phyloP scores from a whole-genome alignment of 2,113 vertebrate species.

The Neodontobutis hainanensis region DNA sequence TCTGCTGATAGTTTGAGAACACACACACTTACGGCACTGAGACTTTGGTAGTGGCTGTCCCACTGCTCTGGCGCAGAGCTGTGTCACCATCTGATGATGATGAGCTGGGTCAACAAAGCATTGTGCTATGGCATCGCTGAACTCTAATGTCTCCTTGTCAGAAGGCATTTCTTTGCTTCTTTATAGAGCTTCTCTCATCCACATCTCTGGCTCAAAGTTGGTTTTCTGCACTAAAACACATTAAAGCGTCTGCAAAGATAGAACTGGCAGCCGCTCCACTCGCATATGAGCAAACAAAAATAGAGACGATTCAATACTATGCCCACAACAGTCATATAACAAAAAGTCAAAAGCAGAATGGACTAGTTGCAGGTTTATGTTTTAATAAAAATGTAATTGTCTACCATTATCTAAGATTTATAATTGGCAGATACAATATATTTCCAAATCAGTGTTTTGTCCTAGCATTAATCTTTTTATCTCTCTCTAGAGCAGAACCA shows the following conservation, averaged over 20 bases:
- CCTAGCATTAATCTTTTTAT: conserved; percentile 5
- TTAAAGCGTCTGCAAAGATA: conserved; percentile 21
- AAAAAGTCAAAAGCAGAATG: too few species aligned
- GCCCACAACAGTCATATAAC: not conserved
- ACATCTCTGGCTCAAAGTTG: conserved; percentile 52
- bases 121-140: conserved; percentile 31
- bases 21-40: conserved; percentile 23
- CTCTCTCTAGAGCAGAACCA: conserved; percentile 23
- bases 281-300: conserved; percentile 22
- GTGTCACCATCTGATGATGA: conserved; percentile 26
- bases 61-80: conserved; percentile 22
- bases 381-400: too few species aligned
- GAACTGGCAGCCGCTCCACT: conserved; percentile 16
- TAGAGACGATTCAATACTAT: conserved; percentile 1
- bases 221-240: conserved; percentile 33
- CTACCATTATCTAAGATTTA: too few species aligned
- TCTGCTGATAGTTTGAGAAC: conserved; percentile 48
- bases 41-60: conserved; percentile 19
- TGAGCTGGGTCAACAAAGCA: conserved; percentile 35
- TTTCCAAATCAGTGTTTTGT: not conserved
- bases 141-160: conserved; percentile 46
- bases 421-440: too few species aligned
- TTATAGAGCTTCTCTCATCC: conserved; percentile 58
- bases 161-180: conserved; percentile 54
- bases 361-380: too few species aligned